Base-by-base conservation (phyloP, 2,113 vertebrate species). In the Polypterus senegalus region DNA sequence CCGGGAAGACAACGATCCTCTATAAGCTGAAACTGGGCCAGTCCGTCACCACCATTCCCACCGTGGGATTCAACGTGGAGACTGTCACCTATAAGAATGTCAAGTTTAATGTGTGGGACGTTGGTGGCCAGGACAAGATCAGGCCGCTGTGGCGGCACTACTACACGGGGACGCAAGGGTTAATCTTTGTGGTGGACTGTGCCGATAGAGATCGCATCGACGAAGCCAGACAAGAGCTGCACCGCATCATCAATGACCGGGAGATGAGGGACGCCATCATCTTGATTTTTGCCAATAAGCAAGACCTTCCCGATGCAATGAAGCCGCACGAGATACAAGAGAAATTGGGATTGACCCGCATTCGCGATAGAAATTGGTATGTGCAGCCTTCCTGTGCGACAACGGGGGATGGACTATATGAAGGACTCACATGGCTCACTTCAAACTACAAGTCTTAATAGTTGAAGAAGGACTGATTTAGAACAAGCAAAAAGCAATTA, bases 381-480 rank as follows among this genome's bases (percentile, higher is more conserved):
- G 95, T 99, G 87, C 96, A 99, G 88, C 96, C 96, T 70, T 97
- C 96, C 68, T 99, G 96, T 81, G 95, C 96, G 52, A 97, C 93
- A 70, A 90, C 93, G 47, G 96, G 96, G 70, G 96, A 98, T 54
- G 96, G 96, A 91, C 93, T 99, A 69, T 98, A 97, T 67, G 96
- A 99, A 80, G 96, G 96, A 79, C 88, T 99, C 82, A 98, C 96
- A 69, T 99, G 96, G 96, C 90, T 98, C 79, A 99, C 95, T 60
- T 98, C 96, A 83, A 99, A 98, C 84, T 97, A 99, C 89, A 99
- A 99, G 87, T 97, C 95, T 84, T 97, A 97, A 97, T 92, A 93
- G 88, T 86, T 75, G 83, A 72, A 77, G 77, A 74, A 76, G 80
- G 76, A 86, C 81, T 74, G 76, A 76, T 84, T 83, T 68, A 59